Evolutionary conservation across 2,888 invertebrate genomes (phyloP), one percentile per base, ranked within the genome.

Genomic region (Chymomyza caudatula): DNA sequence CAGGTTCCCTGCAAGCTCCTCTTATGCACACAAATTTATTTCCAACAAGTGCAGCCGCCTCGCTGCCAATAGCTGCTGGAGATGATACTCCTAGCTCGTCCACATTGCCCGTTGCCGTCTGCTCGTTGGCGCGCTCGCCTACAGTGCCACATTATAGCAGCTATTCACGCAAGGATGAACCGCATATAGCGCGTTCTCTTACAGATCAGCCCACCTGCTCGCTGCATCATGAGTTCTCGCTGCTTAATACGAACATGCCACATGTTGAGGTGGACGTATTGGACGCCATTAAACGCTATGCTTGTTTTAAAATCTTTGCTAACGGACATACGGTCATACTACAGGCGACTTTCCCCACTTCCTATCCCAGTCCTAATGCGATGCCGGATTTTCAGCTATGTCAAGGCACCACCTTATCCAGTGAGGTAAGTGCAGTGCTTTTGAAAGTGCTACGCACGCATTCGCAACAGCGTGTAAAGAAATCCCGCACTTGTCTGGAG

Each of bases 401-500:
- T 74, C 91, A 92, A 69, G 93, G 93, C 44, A 94, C 94, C 4
- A 93, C 92, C 1, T 91, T 97, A 1, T 95, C 95, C 79, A 94
- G 94, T 69, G 90, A 92, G 49, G 93, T 94, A 0, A 94, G 95
- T 75, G 92, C 93, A 6, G 94, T 95, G 88, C 91, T 97, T 59
- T 91, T 96, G 56, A 97, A 96, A 91, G 94, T 94, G 15, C 92
- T 97, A 42, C 95, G 94, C 78, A 94, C 94, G 88, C 94, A 95
- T 59, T 96, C 96, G 0, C 93, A 95, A 83, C 95, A 95, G 77
- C 94, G 96, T 82, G 96, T 97, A 1, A 94, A 94, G 73, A 95
- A 96, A 88, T 96, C 96, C 59, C 93, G 96, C 58, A 94, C 96
- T 43, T 98, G 98, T 89, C 91, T 98, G 60, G 95, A 97, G 88